Conservation (phyloP, 2,888 invertebrate genomes). For the Lydus trimaculatus region DNA sequence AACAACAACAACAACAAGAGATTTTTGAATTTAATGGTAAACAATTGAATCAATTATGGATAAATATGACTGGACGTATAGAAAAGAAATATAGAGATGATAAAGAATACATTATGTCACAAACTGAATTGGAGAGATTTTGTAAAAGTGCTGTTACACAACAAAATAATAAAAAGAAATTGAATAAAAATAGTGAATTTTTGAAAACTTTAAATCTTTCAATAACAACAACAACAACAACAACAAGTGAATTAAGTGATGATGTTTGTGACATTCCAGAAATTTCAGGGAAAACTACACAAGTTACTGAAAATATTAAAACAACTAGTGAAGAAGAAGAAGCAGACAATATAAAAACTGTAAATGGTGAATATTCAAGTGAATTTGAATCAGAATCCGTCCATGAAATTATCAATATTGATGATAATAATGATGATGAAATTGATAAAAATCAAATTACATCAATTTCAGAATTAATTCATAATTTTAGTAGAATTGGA, state of each 20-base stretch:
- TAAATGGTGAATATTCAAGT: conserved; percentile 36
- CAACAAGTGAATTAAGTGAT: conserved; percentile 21
- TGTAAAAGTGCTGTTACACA: conserved; percentile 58
- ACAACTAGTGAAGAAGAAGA: conserved; percentile 22
- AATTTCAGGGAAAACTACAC: conserved; percentile 4
- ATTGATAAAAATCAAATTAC: conserved; percentile 42
- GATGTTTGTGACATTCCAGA: conserved; percentile 14
- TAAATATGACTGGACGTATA: conserved; percentile 58
- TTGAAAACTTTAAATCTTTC: conserved; percentile 24
- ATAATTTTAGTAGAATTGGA: conserved; percentile 48
- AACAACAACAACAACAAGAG: no score
- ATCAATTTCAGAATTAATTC: conserved; percentile 47
- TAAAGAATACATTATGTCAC: conserved; percentile 57
- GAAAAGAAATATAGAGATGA: conserved; percentile 57
- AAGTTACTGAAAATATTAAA: not conserved
- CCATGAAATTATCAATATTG: conserved; percentile 25
- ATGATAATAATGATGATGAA: conserved; percentile 30
- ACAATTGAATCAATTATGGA: conserved; percentile 61
- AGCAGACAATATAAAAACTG: conserved; percentile 9
- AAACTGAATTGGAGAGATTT: conserved; percentile 57
- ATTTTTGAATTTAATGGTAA: conserved; percentile 49
- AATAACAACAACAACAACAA: conserved; percentile 27
- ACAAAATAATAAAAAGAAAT: not conserved
- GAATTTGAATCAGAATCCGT: conserved; percentile 43
- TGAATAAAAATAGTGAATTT: not conserved